Evolutionary conservation across 2,113 vertebrate species (phyloP), one percentile per base, ranked within the genome.

Genomic region (Corythornis vintsioides): DNA sequence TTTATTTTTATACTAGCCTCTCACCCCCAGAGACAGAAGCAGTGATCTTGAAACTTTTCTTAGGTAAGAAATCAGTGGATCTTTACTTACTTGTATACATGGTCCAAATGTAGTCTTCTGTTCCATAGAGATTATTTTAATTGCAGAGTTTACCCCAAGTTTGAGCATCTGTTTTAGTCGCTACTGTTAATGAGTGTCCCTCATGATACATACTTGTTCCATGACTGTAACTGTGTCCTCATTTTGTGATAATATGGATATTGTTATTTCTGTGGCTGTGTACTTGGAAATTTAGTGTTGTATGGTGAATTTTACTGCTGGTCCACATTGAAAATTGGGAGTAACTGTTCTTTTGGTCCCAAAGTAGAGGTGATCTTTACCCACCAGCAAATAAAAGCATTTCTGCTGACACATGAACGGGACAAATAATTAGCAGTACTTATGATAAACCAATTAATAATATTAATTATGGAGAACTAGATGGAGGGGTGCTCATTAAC

Each of bases 221-320:
- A 10, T 45, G 42, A n/a, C 31, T 38, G 9, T 66, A 57, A 22
- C 42, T 50, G 11, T 45, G 28, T 40, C 35, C 24, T 87, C 28
- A 22, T 55, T 66, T 70, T 83, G n/a, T 1, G 2, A 6, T n/a
- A 56, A 60, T 0, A 0, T 59, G 50, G 15, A 5, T 67, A 13
- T 85, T 52, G 13, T 5, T 3, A n/a, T 45, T 77, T 48, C 52
- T 74, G 38, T 71, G 60, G 10, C 50, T 6, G 0, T 7, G 21
- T 59, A 6, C 9, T 80, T 69, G 57, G 35, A 11, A 40, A 33
- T 33, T 69, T 63, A 61, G 12, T 24, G 15, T 26, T 74, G 11
- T 13, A 9, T 1, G 2, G 11, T 56, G 56, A 64, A 33, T 93
- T 77, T 67, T 66, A 76, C 24, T 40, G 12, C 3, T 19, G 67